Conservation (phyloP, 2,797 vertebrate genomes). For the Avahi laniger region DNA sequence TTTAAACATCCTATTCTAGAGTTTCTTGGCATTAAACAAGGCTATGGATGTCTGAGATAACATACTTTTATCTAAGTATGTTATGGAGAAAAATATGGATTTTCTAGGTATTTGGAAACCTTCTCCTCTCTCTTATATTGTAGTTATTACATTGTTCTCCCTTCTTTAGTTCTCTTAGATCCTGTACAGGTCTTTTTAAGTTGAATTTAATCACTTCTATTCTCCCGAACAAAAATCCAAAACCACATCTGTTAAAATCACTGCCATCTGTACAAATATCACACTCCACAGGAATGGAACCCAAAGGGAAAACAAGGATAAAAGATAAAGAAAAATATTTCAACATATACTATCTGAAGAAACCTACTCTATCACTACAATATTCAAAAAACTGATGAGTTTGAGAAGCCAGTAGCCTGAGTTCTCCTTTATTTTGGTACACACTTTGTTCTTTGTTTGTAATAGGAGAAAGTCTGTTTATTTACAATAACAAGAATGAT, state of each 20-base stretch:
- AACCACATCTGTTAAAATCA: neutral
- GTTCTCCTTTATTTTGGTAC: neutral
- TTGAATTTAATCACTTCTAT: neutral
- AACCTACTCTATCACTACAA: neutral
- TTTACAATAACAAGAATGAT: neutral
- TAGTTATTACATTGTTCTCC: neutral
- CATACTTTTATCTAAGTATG: neutral
- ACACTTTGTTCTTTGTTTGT: neutral
- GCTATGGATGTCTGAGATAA: neutral
- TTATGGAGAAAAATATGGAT: neutral
- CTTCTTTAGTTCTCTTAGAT: neutral
- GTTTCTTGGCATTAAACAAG: neutral
- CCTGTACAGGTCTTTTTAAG: neutral
- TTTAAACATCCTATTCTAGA: neutral
- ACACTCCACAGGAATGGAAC: neutral
- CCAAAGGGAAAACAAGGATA: neutral
- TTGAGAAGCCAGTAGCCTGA: neutral
- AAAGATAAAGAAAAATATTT: neutral
- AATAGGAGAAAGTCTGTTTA: neutral
- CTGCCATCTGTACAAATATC: conserved; percentile 1
- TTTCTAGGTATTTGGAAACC: neutral
- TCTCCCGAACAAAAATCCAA: conserved; percentile 1
- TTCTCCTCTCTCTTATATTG: neutral
- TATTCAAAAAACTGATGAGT: neutral
- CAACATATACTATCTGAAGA: neutral